These are phyloP conservation scores for Anoplius nigerrimus DNA, from an alignment of 2,888 invertebrate genomes.

Conservation along the genomic window DNA sequence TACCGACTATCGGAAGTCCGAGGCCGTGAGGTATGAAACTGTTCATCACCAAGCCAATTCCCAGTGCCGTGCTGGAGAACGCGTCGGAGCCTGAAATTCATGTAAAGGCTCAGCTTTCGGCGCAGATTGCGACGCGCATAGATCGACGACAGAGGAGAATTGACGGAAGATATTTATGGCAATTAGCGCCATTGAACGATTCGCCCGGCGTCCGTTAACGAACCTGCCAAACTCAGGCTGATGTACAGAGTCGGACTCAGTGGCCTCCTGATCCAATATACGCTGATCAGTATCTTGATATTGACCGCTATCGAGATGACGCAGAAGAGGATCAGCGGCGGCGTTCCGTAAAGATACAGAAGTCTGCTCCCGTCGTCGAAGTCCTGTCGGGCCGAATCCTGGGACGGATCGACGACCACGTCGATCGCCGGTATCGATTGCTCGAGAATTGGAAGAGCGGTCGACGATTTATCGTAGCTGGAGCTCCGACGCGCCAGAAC, in stretches of 20 bases:
- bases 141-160: not conserved
- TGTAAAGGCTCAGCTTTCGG: not conserved
- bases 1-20: slow-evolving; percentile 51
- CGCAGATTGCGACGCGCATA: not conserved
- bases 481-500: too few species aligned
- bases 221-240: slow-evolving; percentile 78
- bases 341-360: slow-evolving; percentile 60
- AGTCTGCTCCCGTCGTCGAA: slow-evolving; percentile 14
- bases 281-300: slow-evolving; percentile 77
- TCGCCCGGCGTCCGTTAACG: not conserved
- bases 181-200: not conserved
- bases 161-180: not conserved
- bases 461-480: too few species aligned
- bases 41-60: slow-evolving; percentile 77
- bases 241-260: slow-evolving; percentile 79
- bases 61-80: slow-evolving; percentile 77
- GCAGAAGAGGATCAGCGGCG: slow-evolving; percentile 76
- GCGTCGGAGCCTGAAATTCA: slow-evolving; percentile 75
- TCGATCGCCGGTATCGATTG: too few species aligned
- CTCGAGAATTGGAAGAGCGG: too few species aligned
- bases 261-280: slow-evolving; percentile 78
- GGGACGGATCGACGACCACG: too few species aligned
- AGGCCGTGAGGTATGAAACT: slow-evolving; percentile 75
- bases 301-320: slow-evolving; percentile 77
- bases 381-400: not conserved